Conservation (phyloP, 2,888 invertebrate genomes). For the Siphlonurus alternatus region DNA sequence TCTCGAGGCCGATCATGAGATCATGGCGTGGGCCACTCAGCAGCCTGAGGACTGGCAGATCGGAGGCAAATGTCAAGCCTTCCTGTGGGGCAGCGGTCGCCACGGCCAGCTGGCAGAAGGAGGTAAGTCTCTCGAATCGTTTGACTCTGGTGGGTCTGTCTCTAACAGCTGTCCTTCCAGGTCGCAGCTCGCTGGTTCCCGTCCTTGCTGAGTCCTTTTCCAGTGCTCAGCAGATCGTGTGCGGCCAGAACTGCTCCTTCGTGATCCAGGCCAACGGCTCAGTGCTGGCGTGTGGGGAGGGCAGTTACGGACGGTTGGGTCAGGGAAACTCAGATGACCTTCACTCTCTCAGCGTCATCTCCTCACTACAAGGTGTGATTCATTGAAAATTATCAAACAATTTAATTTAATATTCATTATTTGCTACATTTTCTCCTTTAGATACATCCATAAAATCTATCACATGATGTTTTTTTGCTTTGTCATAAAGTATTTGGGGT, state of each 20-base stretch:
- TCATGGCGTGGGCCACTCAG: constrained; percentile 41
- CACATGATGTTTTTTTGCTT: not conserved
- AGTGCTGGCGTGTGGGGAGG: constrained; percentile 45
- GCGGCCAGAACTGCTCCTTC: constrained; percentile 49
- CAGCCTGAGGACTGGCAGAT: constrained; percentile 46
- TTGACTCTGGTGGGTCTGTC: not conserved
- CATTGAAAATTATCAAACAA: too few relatives aligned
- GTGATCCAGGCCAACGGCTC: constrained; percentile 41
- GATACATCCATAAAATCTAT: not conserved
- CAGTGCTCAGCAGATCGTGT: constrained; percentile 36
- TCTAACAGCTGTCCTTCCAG: too few relatives aligned
- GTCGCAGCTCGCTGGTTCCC: constrained; percentile 27
- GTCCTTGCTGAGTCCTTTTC: constrained; percentile 31
- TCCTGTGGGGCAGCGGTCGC: constrained; percentile 42
- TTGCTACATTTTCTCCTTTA: not conserved
- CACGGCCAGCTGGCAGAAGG: constrained; percentile 43
- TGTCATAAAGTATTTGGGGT: not conserved
- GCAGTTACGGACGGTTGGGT: constrained; percentile 43
- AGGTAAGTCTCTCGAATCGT: constrained; percentile 22
- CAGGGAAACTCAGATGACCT: constrained; percentile 46
- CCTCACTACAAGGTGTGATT: constrained; percentile 33
- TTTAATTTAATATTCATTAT: not conserved
- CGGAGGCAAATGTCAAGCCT: constrained; percentile 41
- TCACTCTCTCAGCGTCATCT: constrained; percentile 36
- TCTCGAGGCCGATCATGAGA: constrained; percentile 38